Conservation (phyloP, 23 tunicate species). For the Ascidia mentula region DNA sequence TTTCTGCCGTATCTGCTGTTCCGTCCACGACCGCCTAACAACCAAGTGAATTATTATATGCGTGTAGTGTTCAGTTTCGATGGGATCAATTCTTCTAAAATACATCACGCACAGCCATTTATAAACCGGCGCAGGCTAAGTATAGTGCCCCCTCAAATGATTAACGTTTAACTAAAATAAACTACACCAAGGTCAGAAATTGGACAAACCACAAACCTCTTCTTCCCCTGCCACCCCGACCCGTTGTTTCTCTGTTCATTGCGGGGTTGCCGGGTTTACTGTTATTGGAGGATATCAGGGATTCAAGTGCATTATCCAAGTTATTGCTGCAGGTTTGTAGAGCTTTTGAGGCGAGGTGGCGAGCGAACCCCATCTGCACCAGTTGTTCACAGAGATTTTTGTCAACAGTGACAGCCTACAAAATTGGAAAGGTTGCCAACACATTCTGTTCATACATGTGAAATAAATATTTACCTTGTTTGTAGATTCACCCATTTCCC, state of each 20-base stretch:
- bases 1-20: slow-evolving; percentile 20
- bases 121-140: too few species aligned
- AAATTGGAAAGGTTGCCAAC: neutral
- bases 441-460: too few species aligned
- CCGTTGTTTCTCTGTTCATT: neutral
- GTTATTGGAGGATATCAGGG: neutral
- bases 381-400: slow-evolving; percentile 36
- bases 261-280: neutral
- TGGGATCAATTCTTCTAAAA: too few species aligned
- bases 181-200: too few species aligned
- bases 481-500: neutral
- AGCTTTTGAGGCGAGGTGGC: slow-evolving; percentile 21
- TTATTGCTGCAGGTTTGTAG: slow-evolving; percentile 53
- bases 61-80: too few species aligned
- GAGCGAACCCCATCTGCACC: slow-evolving; percentile 73
- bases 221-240: slow-evolving; percentile 5
- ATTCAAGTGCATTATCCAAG: slow-evolving; percentile 49
- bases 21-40: slow-evolving; percentile 27
- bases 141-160: too few species aligned
- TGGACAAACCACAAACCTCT: neutral
- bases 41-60: too few species aligned
- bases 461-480: neutral
- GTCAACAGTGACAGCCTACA: slow-evolving; percentile 15
- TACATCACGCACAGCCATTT: too few species aligned
- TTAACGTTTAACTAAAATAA: too few species aligned